A percentile compares a stretch with the other conserved stretches of the same genome.
Evolutionary conservation across 2,113 vertebrate species (phyloP).

Genomic region (Ictalurus punctatus): DNA sequence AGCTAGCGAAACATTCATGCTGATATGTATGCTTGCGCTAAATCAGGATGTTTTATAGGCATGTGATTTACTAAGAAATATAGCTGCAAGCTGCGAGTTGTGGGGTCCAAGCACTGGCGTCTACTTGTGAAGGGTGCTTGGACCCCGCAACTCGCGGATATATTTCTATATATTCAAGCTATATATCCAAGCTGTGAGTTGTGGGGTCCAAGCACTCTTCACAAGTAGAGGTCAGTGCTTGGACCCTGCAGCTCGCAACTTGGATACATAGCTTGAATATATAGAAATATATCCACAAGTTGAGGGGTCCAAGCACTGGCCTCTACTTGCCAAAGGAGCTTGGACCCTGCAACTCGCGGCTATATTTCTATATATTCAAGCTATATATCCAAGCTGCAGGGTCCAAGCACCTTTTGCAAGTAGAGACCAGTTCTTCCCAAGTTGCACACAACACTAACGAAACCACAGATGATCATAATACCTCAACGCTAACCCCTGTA

Average conservation of each 20-base stretch:
- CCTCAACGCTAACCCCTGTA: background rate
- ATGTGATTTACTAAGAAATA: background rate
- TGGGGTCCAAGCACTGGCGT: background rate
- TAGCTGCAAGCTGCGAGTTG: background rate
- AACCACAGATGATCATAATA: background rate
- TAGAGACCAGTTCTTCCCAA: background rate
- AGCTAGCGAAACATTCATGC: background rate
- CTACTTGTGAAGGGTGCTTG: background rate
- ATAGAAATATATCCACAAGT: no score
- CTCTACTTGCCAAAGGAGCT: no score
- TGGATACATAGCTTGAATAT: no score
- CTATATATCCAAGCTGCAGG: background rate
- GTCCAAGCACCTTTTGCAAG: background rate
- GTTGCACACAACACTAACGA: background rate
- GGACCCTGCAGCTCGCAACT: no score
- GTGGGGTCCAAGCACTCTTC: background rate
- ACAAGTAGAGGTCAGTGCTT: background rate
- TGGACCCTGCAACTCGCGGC: no score
- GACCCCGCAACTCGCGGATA: no score
- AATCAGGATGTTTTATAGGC: background rate
- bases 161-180: background rate
- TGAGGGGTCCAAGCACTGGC: no score
- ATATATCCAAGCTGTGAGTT: background rate
- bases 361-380: no score
- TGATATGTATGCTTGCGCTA: background rate